Conservation (phyloP, 2,888 invertebrate species). For the Drosophila borealis region DNA sequence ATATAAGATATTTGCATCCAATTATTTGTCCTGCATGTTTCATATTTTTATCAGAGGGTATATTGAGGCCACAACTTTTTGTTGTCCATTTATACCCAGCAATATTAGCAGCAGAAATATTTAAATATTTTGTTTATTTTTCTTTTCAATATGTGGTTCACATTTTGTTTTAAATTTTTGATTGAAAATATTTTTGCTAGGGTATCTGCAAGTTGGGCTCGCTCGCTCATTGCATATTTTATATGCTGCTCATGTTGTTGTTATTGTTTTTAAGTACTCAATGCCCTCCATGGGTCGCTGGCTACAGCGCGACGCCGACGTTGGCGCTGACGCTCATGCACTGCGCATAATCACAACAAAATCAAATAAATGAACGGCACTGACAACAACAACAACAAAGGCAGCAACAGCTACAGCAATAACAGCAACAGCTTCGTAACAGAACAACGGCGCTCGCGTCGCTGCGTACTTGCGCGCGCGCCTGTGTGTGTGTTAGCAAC, state of each 20-base stretch:
- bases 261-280: constrained; percentile 58
- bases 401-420: constrained; percentile 23
- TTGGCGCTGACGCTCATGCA: constrained; percentile 57
- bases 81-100: too few relatives aligned
- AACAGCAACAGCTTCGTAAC: constrained; percentile 44
- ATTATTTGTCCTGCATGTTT: too few relatives aligned
- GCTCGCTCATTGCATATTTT: constrained; percentile 27
- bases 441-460: constrained; percentile 19
- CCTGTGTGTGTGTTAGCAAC: constrained; percentile 73
- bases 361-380: constrained; percentile 71
- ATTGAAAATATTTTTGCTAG: constrained; percentile 6
- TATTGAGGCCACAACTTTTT: too few relatives aligned
- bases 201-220: constrained; percentile 15
- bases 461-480: constrained; percentile 32
- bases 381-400: constrained; percentile 30
- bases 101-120: too few relatives aligned
- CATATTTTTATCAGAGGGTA: too few relatives aligned
- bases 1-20: too few relatives aligned
- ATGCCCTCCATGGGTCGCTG: constrained; percentile 79
- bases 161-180: neutral
- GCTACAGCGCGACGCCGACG: constrained; percentile 51
- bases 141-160: neutral
- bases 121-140: neutral
- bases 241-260: constrained; percentile 44
- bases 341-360: constrained; percentile 80